phyloP scores from a whole-genome alignment of 2,113 vertebrate species.

The Gavia stellata region DNA sequence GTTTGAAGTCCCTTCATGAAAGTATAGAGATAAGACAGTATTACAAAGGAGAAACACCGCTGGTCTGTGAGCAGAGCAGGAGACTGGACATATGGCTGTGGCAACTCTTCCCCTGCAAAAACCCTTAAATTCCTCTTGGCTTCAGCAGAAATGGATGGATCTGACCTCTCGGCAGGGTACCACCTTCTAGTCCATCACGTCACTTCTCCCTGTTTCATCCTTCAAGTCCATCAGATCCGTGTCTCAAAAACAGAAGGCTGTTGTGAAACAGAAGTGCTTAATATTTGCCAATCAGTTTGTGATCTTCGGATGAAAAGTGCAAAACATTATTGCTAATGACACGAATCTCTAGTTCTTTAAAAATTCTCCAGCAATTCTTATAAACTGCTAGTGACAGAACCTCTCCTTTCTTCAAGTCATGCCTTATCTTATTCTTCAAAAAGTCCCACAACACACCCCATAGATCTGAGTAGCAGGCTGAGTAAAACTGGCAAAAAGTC shows the following conservation, averaged over 20 bases:
- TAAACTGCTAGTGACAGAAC: neutral
- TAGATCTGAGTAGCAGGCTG: neutral
- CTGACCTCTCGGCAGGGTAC: neutral
- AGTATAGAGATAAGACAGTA: neutral
- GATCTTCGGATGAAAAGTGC: neutral
- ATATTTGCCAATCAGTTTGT: neutral
- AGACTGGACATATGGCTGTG: neutral
- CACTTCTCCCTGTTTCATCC: neutral
- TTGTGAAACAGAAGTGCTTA: neutral
- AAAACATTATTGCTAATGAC: neutral
- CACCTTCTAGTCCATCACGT: accelerated
- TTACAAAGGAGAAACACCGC: neutral
- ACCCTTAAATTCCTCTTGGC: neutral
- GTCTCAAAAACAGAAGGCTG: neutral
- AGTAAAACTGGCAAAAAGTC: neutral
- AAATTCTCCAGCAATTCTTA: neutral
- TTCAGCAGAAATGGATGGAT: neutral
- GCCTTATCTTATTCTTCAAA: neutral
- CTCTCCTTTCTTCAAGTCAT: neutral
- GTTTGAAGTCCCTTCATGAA: neutral
- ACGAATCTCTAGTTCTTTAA: neutral
- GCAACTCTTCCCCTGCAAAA: neutral
- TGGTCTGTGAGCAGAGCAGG: neutral
- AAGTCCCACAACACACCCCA: neutral
- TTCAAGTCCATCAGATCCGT: accelerated